These are phyloP conservation scores for Lydus trimaculatus DNA, from an alignment of 2,888 invertebrate genomes.

Conservation along the genomic window DNA sequence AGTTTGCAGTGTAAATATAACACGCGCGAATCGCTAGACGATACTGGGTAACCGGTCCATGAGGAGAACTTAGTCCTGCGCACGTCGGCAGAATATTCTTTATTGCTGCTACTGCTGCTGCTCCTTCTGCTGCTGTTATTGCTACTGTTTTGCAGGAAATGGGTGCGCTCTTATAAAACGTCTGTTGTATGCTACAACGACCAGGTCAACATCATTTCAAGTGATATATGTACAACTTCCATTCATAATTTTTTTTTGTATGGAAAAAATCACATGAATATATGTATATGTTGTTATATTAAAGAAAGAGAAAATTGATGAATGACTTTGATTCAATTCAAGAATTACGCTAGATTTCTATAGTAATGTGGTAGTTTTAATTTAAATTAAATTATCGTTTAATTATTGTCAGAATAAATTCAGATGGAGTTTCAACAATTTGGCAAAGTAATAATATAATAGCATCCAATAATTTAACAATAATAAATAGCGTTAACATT, in stretches of 20 bases:
- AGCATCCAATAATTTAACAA: neutral
- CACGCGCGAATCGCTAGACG: conserved; percentile 38
- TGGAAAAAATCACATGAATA: conserved; percentile 19
- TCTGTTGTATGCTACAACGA: conserved; percentile 16
- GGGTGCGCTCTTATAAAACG: conserved; percentile 29
- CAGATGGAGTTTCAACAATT: neutral
- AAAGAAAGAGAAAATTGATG: neutral
- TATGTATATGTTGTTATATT: neutral
- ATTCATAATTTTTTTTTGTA: conserved; percentile 34
- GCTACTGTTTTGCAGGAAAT: conserved; percentile 28
- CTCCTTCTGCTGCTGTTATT: conserved; percentile 15
- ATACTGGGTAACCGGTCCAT: conserved; percentile 38
- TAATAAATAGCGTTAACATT: neutral
- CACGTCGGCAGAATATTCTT: conserved; percentile 23
- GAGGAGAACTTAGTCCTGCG: conserved; percentile 33
- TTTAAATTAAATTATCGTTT: too few species aligned
- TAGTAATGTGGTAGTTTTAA: too few species aligned
- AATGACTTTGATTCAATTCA: neutral
- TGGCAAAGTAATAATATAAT: neutral
- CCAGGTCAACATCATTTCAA: conserved; percentile 37
- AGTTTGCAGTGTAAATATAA: conserved; percentile 33
- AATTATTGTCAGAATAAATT: too few species aligned
- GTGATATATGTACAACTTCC: conserved; percentile 34
- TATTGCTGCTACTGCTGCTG: conserved; percentile 24
- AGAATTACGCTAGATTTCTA: neutral